phyloP scores from a whole-genome alignment of 2,113 vertebrate genomes.

The Dipodomys ordii region DNA sequence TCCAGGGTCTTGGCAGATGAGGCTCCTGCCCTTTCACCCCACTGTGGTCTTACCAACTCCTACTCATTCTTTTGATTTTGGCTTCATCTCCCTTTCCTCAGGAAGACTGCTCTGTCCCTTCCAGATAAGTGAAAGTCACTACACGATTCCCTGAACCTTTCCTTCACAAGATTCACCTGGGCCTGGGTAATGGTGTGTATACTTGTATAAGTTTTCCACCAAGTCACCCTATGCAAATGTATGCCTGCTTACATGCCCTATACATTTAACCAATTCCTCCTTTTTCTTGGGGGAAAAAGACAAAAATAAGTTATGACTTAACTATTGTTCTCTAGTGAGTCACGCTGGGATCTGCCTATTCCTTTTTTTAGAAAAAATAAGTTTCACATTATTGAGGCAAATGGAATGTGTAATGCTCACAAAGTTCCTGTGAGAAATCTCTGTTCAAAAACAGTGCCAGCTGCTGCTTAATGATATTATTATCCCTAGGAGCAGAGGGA shows the following conservation, averaged over 20 bases:
- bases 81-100: neutral
- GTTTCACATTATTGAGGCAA: slow-evolving; percentile 70
- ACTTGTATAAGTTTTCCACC: neutral
- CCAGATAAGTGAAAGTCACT: neutral
- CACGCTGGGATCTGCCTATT: slow-evolving; percentile 68
- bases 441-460: slow-evolving; percentile 7
- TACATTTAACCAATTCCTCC: slow-evolving; percentile 44
- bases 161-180: accelerated
- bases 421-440: slow-evolving; percentile 71
- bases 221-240: neutral
- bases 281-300: slow-evolving; percentile 22
- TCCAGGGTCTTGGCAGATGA: neutral
- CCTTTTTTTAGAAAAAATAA: slow-evolving; percentile 75
- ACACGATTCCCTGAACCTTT: neutral
- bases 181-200: neutral
- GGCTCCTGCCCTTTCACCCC: neutral
- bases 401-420: slow-evolving; percentile 56
- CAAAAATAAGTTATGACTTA: slow-evolving; percentile 74
- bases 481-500: neutral
- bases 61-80: neutral
- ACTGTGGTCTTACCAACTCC: neutral
- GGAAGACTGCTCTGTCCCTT: neutral
- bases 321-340: slow-evolving; percentile 79
- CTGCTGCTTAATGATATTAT: slow-evolving; percentile 34
- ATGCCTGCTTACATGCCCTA: neutral